Evolutionary conservation across 1,140 invertebrate species (phyloP).

Genomic region (Platyscapa corneri): DNA sequence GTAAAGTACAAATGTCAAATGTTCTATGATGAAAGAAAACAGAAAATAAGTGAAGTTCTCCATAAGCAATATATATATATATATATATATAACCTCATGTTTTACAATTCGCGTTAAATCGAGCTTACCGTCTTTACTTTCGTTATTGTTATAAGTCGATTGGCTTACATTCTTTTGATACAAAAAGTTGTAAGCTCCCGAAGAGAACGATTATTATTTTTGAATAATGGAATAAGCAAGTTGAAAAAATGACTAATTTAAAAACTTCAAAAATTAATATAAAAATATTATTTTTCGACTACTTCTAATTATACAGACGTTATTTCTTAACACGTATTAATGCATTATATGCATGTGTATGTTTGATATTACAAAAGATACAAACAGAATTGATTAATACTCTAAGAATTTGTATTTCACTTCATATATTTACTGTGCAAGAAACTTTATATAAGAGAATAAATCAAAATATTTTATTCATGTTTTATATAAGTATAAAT

Average conservation of each 20-base stretch:
- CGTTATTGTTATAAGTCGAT: conserved; percentile 40
- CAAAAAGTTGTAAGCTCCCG: conserved; percentile 20
- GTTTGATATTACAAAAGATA: background rate
- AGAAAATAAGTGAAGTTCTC: background rate
- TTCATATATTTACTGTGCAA: background rate
- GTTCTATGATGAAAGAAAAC: background rate
- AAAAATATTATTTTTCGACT: background rate
- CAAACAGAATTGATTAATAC: background rate
- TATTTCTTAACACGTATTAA: background rate
- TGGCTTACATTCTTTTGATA: conserved; percentile 59
- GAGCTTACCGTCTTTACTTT: conserved; percentile 1
- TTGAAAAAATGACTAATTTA: background rate
- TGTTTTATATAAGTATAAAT: background rate
- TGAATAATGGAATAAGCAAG: background rate
- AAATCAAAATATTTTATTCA: conserved; percentile 4
- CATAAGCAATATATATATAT: conserved; percentile 40
- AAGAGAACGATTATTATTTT: background rate
- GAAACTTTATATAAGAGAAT: background rate
- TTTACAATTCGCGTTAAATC: conserved; percentile 3
- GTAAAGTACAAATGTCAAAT: conserved; percentile 1
- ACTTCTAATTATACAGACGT: background rate
- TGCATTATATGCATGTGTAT: too few relatives aligned
- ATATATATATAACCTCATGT: too few relatives aligned
- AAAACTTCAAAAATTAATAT: background rate
- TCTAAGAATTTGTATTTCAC: background rate